Evolutionary conservation across 2,888 invertebrate species (phyloP), one percentile per base, ranked within the genome.

Genomic region (Entomobrya multifasciata): DNA sequence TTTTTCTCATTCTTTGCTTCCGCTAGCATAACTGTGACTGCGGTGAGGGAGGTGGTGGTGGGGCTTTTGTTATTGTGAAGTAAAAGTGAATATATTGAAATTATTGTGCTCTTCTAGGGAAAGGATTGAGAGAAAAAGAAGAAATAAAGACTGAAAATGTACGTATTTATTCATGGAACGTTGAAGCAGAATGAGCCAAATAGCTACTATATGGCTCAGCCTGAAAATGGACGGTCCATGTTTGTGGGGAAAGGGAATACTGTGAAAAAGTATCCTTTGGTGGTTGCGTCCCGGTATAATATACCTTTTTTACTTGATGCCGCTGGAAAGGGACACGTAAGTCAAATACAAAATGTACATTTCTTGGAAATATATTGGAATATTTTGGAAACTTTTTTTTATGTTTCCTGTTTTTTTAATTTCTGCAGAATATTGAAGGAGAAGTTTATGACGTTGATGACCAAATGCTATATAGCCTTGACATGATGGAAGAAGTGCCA

Each of bases 141-240:
- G 17, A 27, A 67, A 44, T 20, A 11, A 57, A 57, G 57, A 57
- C 57, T 57, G 57, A 17, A 30, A 4, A 88, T 87, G 87, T 87
- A 79, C n/a, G 95, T 98, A 0, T 98, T 99, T 93, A 97, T 98
- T 0, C 99, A 99, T 92, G 98, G 98, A 0, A 98, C 98, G 0
- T 92, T 98, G 27, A 98, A 98, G 93, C 94, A 93, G 1, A 95
- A 96, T 0, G 96, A 98, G 92, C 98, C 98, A 0, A 98, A 98
- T 93, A 95, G 97, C 92, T 92, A 94, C 80, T 95, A 96, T 94
- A 93, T 98, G 83, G 93, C 94, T 0, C 94, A 95, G 78, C 91
- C 93, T 0, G 92, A 94, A 4, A 95, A 95, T 91, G 97, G 97
- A 0, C 91, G 92, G 17, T 94, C 95, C 0, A 95, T 94, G 88